Evolutionary conservation across 1,140 invertebrate genomes (phyloP).

Genomic region (Cotesia typhae): DNA sequence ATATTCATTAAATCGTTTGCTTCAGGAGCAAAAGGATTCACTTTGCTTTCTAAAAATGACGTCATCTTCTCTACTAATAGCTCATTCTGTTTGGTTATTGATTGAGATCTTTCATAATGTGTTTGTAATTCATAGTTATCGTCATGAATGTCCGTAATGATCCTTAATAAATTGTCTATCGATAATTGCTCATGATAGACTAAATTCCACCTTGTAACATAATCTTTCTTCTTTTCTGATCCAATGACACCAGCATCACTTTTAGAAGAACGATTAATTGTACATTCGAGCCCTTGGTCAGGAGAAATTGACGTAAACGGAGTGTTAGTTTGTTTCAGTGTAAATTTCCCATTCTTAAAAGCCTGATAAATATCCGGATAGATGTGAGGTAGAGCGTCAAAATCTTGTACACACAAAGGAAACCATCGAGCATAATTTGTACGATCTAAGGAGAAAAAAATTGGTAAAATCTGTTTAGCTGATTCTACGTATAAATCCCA

Average conservation of each 20-base stretch:
- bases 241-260: constrained; percentile 30
- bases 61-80: constrained; percentile 16
- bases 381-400: neutral
- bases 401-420: constrained; percentile 32
- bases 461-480: constrained; percentile 31
- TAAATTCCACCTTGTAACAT: constrained; percentile 26
- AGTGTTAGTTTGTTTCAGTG: constrained; percentile 2
- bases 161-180: constrained; percentile 16
- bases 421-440: constrained; percentile 36
- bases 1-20: neutral
- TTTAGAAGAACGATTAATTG: constrained; percentile 31
- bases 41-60: neutral
- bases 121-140: constrained; percentile 26
- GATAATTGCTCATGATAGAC: constrained; percentile 14
- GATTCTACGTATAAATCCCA: constrained; percentile 32
- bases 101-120: neutral
- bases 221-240: constrained; percentile 26
- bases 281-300: constrained; percentile 30
- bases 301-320: constrained; percentile 27
- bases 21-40: constrained; percentile 18
- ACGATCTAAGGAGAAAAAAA: constrained; percentile 34
- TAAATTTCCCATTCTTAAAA: constrained; percentile 27
- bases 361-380: constrained; percentile 21
- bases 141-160: constrained; percentile 18
- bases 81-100: constrained; percentile 1